Base-by-base conservation (phyloP, 2,113 vertebrate genomes). In the Microcebus griseorufus region DNA sequence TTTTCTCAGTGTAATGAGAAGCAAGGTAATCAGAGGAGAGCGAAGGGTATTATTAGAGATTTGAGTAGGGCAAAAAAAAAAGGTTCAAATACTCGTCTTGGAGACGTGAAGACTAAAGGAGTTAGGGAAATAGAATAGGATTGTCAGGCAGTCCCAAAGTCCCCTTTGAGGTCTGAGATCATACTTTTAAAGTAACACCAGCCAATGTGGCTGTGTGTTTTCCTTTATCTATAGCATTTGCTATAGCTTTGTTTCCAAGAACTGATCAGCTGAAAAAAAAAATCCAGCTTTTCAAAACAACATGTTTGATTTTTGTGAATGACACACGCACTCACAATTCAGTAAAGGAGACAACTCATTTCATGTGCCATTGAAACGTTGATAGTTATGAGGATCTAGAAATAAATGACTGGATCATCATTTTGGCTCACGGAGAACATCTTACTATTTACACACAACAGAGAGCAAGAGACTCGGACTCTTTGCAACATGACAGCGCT, bases 91-190 rank as follows among this genome's bases (percentile, higher is more conserved):
- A 8, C 37, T 92, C 12, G 51, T 3, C 18, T 48, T n/a, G 72
- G 48, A 82, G 16, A 53, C 20, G 4, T 12, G 23, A 2, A 4
- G 3, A 29, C n/a, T 39, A 34, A 37, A 39, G 8, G 11, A 29
- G 48, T 34, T 3, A 1, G 11, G 4, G 8, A 22, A 42, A 20
- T 5, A 5, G 1, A 75, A 55, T 2, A 10, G 22, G 53, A 18
- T 12, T 17, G 13, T 3, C 51, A 29, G 45, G 9, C 2, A 2
- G 8, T 65, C 82, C 13, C 25, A 22, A 9, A 45, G 29, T 27
- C 1, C 23, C 9, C 48, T 73, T 22, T 3, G 11, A 70, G 11
- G 4, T 39, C 11, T 67, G 42, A 5, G 16, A n/a, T 37, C 53
- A 91, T 12, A 29, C 8, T 39, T 80, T 29, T 10, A 34, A 48